Evolutionary conservation across 2,888 invertebrate species (phyloP), one percentile per base, ranked within the genome.

Genomic region (Tiliacea aurago): DNA sequence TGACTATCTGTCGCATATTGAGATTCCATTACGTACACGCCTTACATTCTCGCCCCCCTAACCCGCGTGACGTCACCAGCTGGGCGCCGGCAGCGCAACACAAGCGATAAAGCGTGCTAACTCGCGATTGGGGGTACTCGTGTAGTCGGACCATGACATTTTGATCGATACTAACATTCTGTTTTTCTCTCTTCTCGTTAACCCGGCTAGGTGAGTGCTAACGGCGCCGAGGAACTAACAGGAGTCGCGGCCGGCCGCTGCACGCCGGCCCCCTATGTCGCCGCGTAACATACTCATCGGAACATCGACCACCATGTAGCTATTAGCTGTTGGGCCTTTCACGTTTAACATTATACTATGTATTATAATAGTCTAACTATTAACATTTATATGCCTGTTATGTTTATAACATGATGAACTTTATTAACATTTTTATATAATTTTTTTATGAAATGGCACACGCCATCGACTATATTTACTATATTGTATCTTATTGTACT

Each of bases 121-220:
- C 93, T 92, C 93, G 92, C 91, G 92, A 93, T 94, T 93, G 94
- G 91, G 93, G 91, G 85, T 91, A 90, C 92, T 91, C 91, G 94
- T 93, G 94, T 94, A 93, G 91, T 94, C 94, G 95, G 94, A 94
- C 93, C 94, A 94, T 94, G 95, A 94, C 95, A 95, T 96, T 95
- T 94, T 92, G 96, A 95, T 94, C 95, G 94, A 96, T 96, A 97
- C 97, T 97, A 97, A 97, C 97, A 97, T 97, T 97, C 97, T 97
- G 97, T 97, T 97, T 97, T 97, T 97, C 96, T 97, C 97, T 97
- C 97, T 97, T 97, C 97, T 97, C 97, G 97, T 97, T 97, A 97
- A 97, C 97, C 97, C 96, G 97, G 97, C 97, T 97, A 97, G 97
- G 97, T 97, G 97, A 97, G 97, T 97, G 98, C 97, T 97, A 97